Evolutionary conservation across 30 jellyfish, hydroid and myxozoan genomes (phyloP).

Genomic region (Aurelia coerulea): DNA sequence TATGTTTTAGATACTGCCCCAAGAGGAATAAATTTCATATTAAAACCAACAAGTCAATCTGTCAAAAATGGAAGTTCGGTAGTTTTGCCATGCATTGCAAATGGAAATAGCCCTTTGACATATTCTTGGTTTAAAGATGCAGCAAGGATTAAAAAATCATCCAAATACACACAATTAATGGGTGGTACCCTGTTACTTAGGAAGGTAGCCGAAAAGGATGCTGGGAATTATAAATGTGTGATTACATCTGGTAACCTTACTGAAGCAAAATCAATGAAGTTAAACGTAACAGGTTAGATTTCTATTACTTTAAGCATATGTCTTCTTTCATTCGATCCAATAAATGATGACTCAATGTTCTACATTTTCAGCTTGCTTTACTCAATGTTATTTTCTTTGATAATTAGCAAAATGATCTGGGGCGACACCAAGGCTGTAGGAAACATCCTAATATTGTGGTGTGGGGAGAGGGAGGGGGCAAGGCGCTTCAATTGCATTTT

Average conservation of each 20-base stretch:
- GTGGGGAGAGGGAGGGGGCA: too few relatives aligned
- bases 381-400: too few relatives aligned
- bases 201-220: conserved; percentile 47
- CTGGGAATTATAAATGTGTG: conserved; percentile 73
- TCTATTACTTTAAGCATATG: not conserved
- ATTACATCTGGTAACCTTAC: conserved; percentile 32
- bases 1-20: conserved; percentile 19
- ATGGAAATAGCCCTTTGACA: conserved; percentile 8
- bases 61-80: conserved; percentile 39
- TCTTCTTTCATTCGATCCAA: too few relatives aligned
- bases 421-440: too few relatives aligned
- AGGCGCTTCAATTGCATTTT: too few relatives aligned
- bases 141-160: conserved; percentile 7
- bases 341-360: too few relatives aligned
- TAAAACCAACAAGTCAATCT: conserved; percentile 52
- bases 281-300: conserved; percentile 55
- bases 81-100: conserved; percentile 70
- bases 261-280: conserved; percentile 26
- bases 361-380: too few relatives aligned
- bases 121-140: conserved; percentile 88
- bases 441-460: too few relatives aligned
- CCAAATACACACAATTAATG: conserved; percentile 11
- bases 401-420: too few relatives aligned
- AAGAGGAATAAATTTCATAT: not conserved
- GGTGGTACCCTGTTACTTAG: conserved; percentile 58